Conservation (phyloP, 1,140 invertebrate genomes). For the Listronotus bonariensis region DNA sequence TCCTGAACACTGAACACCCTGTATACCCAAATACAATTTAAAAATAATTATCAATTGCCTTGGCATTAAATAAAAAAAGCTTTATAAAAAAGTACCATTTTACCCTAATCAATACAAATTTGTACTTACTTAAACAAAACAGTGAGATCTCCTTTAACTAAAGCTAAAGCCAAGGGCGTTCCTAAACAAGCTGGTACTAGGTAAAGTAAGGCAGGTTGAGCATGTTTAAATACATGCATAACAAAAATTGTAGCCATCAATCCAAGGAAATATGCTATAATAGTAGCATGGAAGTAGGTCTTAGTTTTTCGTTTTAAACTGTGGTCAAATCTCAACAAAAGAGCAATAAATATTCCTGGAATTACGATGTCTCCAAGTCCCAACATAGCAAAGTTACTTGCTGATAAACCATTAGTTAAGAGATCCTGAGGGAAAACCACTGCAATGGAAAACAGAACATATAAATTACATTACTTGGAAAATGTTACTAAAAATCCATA, state of each 20-base stretch:
- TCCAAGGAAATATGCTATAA: conserved; percentile 93
- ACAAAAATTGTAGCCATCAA: conserved; percentile 93
- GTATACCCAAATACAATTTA: no score
- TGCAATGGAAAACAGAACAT: conserved; percentile 59
- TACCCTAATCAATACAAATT: no score
- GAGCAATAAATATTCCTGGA: conserved; percentile 98
- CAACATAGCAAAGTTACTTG: conserved; percentile 97
- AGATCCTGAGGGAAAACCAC: conserved; percentile 99
- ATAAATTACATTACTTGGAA: no score
- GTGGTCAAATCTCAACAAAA: conserved; percentile 93
- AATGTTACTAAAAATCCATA: no score
- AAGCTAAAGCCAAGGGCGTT: conserved; percentile 83
- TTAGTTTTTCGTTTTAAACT: conserved; percentile 86
- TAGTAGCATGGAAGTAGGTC: conserved; percentile 93
- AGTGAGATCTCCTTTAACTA: conserved; percentile 90
- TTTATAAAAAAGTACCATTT: no score
- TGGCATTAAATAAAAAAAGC: no score
- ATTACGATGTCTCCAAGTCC: conserved; percentile 99
- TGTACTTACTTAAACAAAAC: conserved; percentile 90
- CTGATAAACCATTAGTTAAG: conserved; percentile 86
- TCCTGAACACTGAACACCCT: no score
- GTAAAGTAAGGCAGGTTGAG: conserved; percentile 97
- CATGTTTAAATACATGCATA: conserved; percentile 98
- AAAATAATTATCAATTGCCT: no score
- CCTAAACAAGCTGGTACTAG: conserved; percentile 95